Evolutionary conservation across 2,797 vertebrate genomes (phyloP), one percentile per base, ranked within the genome.

Genomic region (Chloroceryle inda): DNA sequence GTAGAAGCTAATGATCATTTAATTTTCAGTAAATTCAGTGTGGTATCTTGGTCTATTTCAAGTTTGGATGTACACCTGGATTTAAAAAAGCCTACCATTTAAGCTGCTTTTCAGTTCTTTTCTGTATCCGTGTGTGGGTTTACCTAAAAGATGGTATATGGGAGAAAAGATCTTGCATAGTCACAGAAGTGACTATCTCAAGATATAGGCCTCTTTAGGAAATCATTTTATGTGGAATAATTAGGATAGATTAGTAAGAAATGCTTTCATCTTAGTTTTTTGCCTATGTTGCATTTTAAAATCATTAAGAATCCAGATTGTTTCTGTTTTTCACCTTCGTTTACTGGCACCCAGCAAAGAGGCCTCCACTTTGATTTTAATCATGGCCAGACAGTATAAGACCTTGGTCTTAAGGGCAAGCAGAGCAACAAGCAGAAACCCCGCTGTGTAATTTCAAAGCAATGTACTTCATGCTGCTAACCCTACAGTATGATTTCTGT

Each of bases 401-500:
- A 87, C 82, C 97, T 95, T 77, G 82, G 95, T 96, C 96, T 98
- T 96, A 96, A 97, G 97, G 96, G 95, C 92, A 96, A 92, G 52
- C 23, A 2, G 84, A 94, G 78, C 91, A 95, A 85, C 85, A 71
- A 97, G 95, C 49, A 79, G 97, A 97, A 97, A 90, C 96, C 98
- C 97, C 81, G 97, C 97, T 98, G 98, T 83, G 98, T 98, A 97
- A 98, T 98, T 98, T 98, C 97, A 98, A 98, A 98, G 98, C 97
- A 98, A 98, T 98, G 97, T 97, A 97, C 96, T 98, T 97, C 98
- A 98, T 95, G 97, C 98, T 98, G 98, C 95, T 98, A 97, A 91
- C 94, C 95, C 98, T 98, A 98, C 96, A 97, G 97, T 98, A 98
- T 85, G 93, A 98, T 97, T 98, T 97, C 97, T 98, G 96, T 96